Conservation (phyloP, 1,140 invertebrate species). For the Portunus trituberculatus region DNA sequence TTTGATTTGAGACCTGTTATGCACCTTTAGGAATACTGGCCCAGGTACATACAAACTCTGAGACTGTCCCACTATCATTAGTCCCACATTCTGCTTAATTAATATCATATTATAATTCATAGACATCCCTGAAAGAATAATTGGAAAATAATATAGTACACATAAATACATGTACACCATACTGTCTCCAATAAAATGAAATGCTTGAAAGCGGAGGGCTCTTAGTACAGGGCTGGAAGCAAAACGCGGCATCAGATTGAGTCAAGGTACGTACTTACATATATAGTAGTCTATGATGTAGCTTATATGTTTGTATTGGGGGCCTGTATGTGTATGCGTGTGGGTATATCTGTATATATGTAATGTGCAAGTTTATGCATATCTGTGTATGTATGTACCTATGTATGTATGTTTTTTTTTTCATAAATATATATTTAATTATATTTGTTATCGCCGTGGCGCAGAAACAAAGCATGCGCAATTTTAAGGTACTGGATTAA, state of each 20-base stretch:
- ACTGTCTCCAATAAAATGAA: neutral
- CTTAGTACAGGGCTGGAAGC: neutral
- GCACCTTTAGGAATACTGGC: too few relatives aligned
- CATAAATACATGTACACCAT: neutral
- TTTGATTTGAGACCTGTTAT: too few relatives aligned
- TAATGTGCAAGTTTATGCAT: neutral
- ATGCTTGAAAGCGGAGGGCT: neutral
- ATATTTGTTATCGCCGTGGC: neutral
- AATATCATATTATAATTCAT: too few relatives aligned
- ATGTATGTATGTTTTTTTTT: constrained; percentile 5
- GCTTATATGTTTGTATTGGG: neutral
- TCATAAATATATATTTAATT: neutral
- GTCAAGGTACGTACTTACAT: too few relatives aligned
- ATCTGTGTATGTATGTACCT: neutral
- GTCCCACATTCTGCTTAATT: too few relatives aligned
- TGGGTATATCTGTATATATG: neutral
- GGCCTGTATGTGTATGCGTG: neutral
- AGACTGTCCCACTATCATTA: too few relatives aligned
- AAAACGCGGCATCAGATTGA: neutral
- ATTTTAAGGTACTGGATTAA: too few relatives aligned
- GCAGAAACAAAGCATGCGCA: too few relatives aligned
- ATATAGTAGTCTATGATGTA: neutral
- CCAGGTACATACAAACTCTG: too few relatives aligned
- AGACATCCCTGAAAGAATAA: too few relatives aligned
- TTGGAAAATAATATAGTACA: neutral